phyloP scores from a whole-genome alignment of 2,113 vertebrate species.

The Nerophis ophidion region DNA sequence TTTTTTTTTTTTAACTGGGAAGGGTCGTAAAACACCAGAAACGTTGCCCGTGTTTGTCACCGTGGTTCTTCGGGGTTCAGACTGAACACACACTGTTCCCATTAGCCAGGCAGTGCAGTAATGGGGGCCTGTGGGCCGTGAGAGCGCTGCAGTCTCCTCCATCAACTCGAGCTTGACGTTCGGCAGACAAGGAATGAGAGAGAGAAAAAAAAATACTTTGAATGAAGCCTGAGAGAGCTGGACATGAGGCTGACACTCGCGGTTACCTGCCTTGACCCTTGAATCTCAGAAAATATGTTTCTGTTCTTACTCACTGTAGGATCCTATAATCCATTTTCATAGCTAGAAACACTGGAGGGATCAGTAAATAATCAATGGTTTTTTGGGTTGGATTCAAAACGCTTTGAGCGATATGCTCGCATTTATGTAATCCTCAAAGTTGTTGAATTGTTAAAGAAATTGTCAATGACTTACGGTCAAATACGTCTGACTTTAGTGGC shows the following conservation, averaged over 20 bases:
- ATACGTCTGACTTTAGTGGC: no score
- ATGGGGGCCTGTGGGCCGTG: slow-evolving; percentile 57
- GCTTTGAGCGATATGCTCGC: no score
- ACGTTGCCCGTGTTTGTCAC: slow-evolving; percentile 71
- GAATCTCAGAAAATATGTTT: slow-evolving; percentile 16
- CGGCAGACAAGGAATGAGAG: slow-evolving; percentile 59
- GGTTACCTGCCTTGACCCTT: slow-evolving; percentile 21
- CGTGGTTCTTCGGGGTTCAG: slow-evolving; percentile 61
- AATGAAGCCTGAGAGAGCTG: slow-evolving; percentile 20
- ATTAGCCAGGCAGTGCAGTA: slow-evolving; percentile 69
- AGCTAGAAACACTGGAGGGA: slow-evolving; percentile 4
- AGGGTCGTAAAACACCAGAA: slow-evolving; percentile 72
- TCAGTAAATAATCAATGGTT: no score
- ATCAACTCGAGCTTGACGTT: slow-evolving; percentile 60
- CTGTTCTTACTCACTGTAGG: slow-evolving; percentile 1
- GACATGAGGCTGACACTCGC: slow-evolving; percentile 15
- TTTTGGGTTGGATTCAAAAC: no score
- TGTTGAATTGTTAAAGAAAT: no score
- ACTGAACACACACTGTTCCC: slow-evolving; percentile 69
- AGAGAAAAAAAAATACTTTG: slow-evolving; percentile 41
- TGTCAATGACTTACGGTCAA: no score
- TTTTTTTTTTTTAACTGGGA: slow-evolving; percentile 38
- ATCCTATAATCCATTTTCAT: slow-evolving; percentile 9
- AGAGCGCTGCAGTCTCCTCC: slow-evolving; percentile 49
- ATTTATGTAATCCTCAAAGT: no score